phyloP scores from a whole-genome alignment of 2,113 vertebrate species.

The Epinephelus moara region DNA sequence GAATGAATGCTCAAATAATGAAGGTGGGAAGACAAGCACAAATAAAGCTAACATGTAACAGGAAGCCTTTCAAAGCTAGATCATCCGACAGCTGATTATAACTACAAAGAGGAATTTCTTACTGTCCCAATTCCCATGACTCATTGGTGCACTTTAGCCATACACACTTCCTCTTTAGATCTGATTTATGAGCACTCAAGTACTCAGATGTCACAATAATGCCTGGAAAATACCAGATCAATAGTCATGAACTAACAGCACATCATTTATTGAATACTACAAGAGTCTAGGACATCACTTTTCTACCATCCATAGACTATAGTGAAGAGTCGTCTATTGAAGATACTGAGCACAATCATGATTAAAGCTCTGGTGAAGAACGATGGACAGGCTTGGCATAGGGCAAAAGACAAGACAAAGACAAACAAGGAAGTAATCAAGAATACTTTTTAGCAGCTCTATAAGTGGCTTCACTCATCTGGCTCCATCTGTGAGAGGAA shows the following conservation, averaged over 20 bases:
- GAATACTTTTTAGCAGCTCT: slow-evolving; percentile 1
- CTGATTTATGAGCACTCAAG: slow-evolving; percentile 40
- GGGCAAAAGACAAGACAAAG: neutral
- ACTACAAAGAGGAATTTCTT: slow-evolving; percentile 33
- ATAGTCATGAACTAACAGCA: slow-evolving; percentile 54
- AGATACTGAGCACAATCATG: neutral
- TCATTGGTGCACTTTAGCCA: slow-evolving; percentile 37
- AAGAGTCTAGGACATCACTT: neutral
- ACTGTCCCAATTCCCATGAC: slow-evolving; percentile 12
- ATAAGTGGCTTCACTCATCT: slow-evolving; percentile 19
- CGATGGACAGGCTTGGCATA: neutral
- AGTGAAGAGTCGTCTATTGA: neutral
- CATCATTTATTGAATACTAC: slow-evolving; percentile 21
- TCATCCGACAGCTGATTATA: neutral
- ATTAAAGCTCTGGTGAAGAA: neutral
- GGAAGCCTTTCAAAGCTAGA: slow-evolving; percentile 5
- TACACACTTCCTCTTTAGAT: slow-evolving; percentile 31
- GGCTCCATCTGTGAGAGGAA: slow-evolving; percentile 42
- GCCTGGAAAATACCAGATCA: slow-evolving; percentile 54
- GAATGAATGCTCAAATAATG: neutral
- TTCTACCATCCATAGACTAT: neutral
- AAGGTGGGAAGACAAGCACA: neutral
- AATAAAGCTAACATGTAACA: neutral
- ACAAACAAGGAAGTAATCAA: slow-evolving; percentile 7
- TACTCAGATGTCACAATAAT: slow-evolving; percentile 50